Conservation (phyloP, 35 echinoderm and acorn worm species). For the Apostichopus parvimensis region DNA sequence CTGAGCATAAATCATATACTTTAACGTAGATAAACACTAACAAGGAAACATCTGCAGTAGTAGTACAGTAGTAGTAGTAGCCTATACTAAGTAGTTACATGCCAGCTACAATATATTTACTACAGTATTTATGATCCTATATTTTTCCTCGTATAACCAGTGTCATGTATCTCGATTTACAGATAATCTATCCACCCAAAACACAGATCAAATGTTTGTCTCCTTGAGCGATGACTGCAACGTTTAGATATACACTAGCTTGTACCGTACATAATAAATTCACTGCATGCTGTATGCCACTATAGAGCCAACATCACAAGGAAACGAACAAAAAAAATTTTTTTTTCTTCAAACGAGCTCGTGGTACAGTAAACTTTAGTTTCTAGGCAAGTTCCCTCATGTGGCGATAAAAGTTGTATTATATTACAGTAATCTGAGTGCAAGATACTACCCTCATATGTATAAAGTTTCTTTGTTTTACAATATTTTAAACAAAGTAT, state of each 20-base stretch:
- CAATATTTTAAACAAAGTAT: neutral
- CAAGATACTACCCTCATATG: slow-evolving; percentile 28
- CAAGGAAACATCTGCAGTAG: too few relatives aligned
- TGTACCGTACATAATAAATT: neutral
- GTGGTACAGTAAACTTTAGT: slow-evolving; percentile 30
- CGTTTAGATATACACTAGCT: neutral
- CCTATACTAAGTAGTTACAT: too few relatives aligned
- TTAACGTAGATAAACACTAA: too few relatives aligned
- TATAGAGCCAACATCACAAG: neutral
- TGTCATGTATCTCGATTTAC: too few relatives aligned
- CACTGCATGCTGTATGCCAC: neutral
- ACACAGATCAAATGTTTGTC: neutral
- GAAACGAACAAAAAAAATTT: neutral
- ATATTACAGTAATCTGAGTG: slow-evolving; percentile 28
- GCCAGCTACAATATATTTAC: too few relatives aligned
- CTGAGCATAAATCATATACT: too few relatives aligned
- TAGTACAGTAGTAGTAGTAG: too few relatives aligned
- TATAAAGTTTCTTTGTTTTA: slow-evolving; percentile 6
- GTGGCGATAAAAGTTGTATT: slow-evolving; percentile 32
- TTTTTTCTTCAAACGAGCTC: neutral
- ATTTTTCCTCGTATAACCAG: too few relatives aligned
- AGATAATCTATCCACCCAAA: neutral
- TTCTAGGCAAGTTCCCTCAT: slow-evolving; percentile 37
- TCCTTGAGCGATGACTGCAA: neutral
- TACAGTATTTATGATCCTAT: too few relatives aligned